phyloP scores from a whole-genome alignment of 2,113 vertebrate species.

The Sakesphorus luctuosus region DNA sequence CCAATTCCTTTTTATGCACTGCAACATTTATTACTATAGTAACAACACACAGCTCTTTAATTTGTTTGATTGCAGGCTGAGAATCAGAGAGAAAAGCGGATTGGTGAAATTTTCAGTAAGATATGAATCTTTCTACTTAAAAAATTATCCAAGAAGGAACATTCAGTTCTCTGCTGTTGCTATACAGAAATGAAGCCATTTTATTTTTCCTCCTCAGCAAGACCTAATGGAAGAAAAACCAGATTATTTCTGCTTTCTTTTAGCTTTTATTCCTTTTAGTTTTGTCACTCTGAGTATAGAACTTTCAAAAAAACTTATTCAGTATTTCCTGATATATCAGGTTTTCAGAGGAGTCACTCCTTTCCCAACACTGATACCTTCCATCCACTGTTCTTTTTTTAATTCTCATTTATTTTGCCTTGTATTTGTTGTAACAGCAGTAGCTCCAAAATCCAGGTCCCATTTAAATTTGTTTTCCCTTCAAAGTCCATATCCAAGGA shows the following conservation, averaged over 20 bases:
- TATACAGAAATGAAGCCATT: not conserved
- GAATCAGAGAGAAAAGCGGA: conserved; percentile 27
- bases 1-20: conserved; percentile 44
- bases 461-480: not conserved
- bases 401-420: not conserved
- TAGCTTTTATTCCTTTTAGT: not conserved
- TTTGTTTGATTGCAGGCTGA: conserved; percentile 57
- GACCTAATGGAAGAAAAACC: not conserved
- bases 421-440: not conserved
- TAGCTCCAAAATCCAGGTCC: not conserved
- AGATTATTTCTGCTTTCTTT: not conserved
- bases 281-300: not conserved
- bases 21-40: conserved; percentile 70
- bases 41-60: conserved; percentile 64
- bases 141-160: conserved; percentile 8
- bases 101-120: conserved; percentile 27
- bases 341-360: not conserved
- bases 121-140: conserved; percentile 40
- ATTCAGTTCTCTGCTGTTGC: conserved; percentile 11
- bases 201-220: not conserved
- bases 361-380: not conserved
- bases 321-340: not conserved
- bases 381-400: not conserved
- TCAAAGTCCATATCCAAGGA: not conserved
- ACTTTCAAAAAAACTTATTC: not conserved